Evolutionary conservation across 2,888 invertebrate genomes (phyloP), one percentile per base, ranked within the genome.

Genomic region (Zaprionus bogoriensis): DNA sequence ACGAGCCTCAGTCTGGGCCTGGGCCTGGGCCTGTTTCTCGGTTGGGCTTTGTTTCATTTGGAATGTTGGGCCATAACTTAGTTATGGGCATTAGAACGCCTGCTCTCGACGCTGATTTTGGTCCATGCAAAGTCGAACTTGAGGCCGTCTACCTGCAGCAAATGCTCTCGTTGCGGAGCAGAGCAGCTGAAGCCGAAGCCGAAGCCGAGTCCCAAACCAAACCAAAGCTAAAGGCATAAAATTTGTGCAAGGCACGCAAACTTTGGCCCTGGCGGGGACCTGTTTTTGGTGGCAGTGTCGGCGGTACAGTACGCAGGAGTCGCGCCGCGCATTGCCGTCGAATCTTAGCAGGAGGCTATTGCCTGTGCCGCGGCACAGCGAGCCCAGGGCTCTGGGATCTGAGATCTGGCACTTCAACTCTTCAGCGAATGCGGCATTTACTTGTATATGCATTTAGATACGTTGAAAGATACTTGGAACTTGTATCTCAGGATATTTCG

Each of bases 261-360:
- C 86, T 86, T 81, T 81, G 86, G 80, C 86, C 71, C 67, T 53
- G 67, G 32, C 47, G 51, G 67, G 68, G 79, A 83, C 86, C 84
- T 77, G 86, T 80, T 80, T 74, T 74, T 63, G 61, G 64, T 47
- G 67, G 59, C 46, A 64, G 55, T 55, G 50, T 36, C 20, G 42
- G 59, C 20, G 65, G 80, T 80, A 80, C 86, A 85, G 80, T 80
- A 74, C 74, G 74, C 82, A 76, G 86, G 66, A 77, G 61, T 62
- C 38, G 61, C 50, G 23, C 19, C 30, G 25, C 20, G 36, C 51
- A 52, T 30, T 42, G 46, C 7, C 62, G 62, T 67, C 67, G 73
- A 59, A 82, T 86, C 80, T 81, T 81, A 47, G 80, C 80, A 81
- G 80, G 80, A 81, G 80, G 67, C 74, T 76, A 59, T 57, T 57